Evolutionary conservation across 2,797 vertebrate genomes (phyloP).

Genomic region (Varecia variegata): DNA sequence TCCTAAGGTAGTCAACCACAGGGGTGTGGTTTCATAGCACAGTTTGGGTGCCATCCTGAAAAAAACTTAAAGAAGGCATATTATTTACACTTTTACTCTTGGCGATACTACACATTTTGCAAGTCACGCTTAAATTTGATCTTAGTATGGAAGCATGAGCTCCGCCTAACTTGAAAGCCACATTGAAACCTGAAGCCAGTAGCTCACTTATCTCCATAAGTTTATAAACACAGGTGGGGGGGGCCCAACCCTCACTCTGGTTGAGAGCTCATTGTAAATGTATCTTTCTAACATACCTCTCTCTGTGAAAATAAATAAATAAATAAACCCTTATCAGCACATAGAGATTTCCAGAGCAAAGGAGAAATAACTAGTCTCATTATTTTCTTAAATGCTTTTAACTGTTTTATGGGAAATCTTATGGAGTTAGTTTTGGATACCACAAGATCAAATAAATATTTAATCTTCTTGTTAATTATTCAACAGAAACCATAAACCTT

Average conservation of each 20-base stretch:
- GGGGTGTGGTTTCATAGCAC: accelerated
- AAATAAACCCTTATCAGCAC: background rate
- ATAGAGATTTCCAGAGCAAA: background rate
- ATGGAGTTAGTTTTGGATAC: background rate
- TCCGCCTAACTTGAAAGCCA: background rate
- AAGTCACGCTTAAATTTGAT: background rate
- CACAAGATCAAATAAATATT: background rate
- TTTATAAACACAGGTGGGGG: background rate
- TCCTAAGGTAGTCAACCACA: accelerated
- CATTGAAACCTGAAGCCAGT: background rate
- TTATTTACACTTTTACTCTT: background rate
- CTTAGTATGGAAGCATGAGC: background rate
- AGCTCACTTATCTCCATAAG: background rate
- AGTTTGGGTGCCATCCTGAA: no score
- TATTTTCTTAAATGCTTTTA: background rate
- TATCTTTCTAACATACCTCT: background rate
- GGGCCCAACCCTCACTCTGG: background rate
- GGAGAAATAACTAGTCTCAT: background rate
- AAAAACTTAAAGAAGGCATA: background rate
- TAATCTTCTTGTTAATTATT: background rate
- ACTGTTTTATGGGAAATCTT: background rate
- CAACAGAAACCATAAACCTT: background rate
- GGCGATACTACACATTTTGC: background rate
- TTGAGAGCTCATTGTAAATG: background rate
- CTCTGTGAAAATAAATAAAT: background rate